phyloP scores from a whole-genome alignment of 2,797 vertebrate genomes.

The Alectoris magna region DNA sequence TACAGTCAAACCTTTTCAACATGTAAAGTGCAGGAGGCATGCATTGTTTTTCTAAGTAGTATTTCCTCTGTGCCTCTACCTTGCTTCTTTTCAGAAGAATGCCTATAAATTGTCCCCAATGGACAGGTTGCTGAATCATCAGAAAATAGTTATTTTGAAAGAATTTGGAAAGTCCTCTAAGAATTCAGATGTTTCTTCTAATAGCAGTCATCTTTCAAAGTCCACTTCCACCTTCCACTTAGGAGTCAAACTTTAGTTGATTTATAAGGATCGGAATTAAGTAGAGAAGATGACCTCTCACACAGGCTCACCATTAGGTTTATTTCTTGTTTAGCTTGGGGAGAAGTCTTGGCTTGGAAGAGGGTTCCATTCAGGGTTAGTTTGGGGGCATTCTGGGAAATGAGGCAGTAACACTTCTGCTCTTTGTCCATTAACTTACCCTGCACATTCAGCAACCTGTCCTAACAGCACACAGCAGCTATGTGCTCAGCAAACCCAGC shows the following conservation, averaged over 20 bases:
- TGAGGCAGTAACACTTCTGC: not conserved
- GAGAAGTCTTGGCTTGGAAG: not conserved
- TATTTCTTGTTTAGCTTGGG: not conserved
- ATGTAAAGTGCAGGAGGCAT: slow-evolving; percentile 57
- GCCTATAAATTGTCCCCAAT: slow-evolving; percentile 53
- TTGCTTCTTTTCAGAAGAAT: slow-evolving; percentile 10
- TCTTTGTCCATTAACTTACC: not conserved
- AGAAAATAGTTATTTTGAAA: slow-evolving; percentile 62
- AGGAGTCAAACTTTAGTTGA: not conserved
- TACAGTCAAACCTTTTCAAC: slow-evolving; percentile 70
- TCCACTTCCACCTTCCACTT: not conserved
- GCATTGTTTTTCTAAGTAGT: slow-evolving; percentile 64
- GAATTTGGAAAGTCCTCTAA: not conserved
- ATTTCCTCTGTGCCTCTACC: slow-evolving; percentile 54
- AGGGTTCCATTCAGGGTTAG: not conserved
- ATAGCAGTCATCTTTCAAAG: not conserved
- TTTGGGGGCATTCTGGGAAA: not conserved
- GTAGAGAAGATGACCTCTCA: not conserved
- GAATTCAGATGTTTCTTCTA: slow-evolving; percentile 26
- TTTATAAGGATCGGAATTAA: not conserved
- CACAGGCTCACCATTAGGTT: not conserved
- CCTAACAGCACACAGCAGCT: rapidly evolving
- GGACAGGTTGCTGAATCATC: slow-evolving; percentile 58
- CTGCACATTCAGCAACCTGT: not conserved
- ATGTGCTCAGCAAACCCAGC: not conserved